These are phyloP conservation scores for Mechanitis messenoides DNA, from an alignment of 2,888 invertebrate genomes.

Conservation along the genomic window DNA sequence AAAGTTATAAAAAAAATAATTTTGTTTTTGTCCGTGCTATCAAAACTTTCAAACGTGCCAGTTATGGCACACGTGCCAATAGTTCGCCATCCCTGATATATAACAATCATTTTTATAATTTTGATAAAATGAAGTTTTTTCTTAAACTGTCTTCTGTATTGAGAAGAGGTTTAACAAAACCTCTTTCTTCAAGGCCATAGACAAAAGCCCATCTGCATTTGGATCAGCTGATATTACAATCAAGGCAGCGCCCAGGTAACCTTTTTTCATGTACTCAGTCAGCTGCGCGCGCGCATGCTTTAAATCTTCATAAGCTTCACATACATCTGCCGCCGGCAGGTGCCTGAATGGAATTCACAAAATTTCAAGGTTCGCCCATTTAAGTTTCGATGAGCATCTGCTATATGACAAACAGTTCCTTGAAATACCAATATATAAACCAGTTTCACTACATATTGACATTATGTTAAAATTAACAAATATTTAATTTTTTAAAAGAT, in stretches of 20 bases:
- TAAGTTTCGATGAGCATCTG: slow-evolving; percentile 22
- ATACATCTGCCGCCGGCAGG: slow-evolving; percentile 66
- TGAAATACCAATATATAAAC: neutral
- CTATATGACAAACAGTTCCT: slow-evolving; percentile 12
- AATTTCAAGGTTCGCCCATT: slow-evolving; percentile 34
- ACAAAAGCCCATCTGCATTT: slow-evolving; percentile 27
- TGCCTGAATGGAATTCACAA: slow-evolving; percentile 53
- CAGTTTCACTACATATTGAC: neutral
- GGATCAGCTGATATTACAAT: slow-evolving; percentile 52
- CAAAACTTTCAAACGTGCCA: no score
- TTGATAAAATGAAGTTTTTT: no score
- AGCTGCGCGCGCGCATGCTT: slow-evolving; percentile 63
- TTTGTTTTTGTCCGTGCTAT: no score
- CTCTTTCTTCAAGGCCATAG: neutral
- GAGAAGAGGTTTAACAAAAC: neutral
- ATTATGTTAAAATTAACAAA: neutral
- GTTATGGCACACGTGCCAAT: no score
- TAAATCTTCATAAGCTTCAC: slow-evolving; percentile 56
- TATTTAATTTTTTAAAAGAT: no score
- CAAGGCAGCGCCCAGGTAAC: slow-evolving; percentile 45
- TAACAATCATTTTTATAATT: no score
- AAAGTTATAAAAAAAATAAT: no score
- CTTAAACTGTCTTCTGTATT: no score
- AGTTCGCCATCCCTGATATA: no score
- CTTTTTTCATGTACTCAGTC: slow-evolving; percentile 47